Conservation (phyloP, 1,140 invertebrate genomes). For the Leptonema lineaticorne region DNA sequence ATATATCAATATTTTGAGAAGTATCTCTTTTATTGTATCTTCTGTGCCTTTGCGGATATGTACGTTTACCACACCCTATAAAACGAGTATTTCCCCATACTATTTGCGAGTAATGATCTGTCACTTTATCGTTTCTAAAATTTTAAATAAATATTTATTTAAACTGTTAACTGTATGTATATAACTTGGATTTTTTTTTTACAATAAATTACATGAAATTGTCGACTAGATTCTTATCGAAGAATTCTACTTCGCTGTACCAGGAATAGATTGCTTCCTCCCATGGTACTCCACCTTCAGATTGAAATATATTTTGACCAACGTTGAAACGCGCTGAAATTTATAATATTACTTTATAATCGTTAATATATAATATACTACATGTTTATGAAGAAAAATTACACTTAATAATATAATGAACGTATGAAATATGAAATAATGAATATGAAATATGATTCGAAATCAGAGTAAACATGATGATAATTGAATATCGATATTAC, state of each 20-base stretch:
- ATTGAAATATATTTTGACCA: conserved; percentile 47
- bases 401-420: no score
- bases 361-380: no score
- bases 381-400: no score
- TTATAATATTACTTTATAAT: no score
- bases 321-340: conserved; percentile 44
- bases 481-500: no score
- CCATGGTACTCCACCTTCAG: conserved; percentile 42
- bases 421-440: no score
- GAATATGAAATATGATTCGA: no score
- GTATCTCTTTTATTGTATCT: conserved; percentile 33
- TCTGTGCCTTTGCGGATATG: conserved; percentile 31
- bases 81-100: conserved; percentile 51
- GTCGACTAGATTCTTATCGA: conserved; percentile 38
- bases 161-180: background rate
- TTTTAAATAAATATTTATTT: background rate
- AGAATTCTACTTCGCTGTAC: conserved; percentile 45
- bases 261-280: conserved; percentile 44
- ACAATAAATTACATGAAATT: conserved; percentile 36
- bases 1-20: background rate
- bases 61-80: conserved; percentile 45
- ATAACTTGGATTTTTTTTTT: background rate
- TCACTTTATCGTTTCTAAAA: conserved; percentile 32
- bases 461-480: no score
- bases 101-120: conserved; percentile 52